Evolutionary conservation across 2,888 invertebrate genomes (phyloP), one percentile per base, ranked within the genome.

Genomic region (Idaea biselata): DNA sequence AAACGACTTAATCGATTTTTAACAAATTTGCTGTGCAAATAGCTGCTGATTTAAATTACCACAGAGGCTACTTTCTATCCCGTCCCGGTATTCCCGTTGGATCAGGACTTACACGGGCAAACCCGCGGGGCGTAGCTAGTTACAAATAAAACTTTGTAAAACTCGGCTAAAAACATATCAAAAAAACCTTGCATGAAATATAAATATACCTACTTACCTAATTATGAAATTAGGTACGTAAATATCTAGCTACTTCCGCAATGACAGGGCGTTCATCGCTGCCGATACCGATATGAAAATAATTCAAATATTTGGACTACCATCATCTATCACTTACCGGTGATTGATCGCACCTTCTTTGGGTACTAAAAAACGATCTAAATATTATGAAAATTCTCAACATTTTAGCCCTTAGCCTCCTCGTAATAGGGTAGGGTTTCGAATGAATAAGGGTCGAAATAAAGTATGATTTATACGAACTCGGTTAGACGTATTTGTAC

Each of bases 221-320:
- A 25, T 25, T 25, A 25, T 5, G 5, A 25, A 25, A 25, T 25
- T 25, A 25, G 25, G 6, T 71, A 73, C 72, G 73, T 69, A 71
- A 72, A 69, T 67, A 67, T 63, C 68, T 67, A 69, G 65, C 68
- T 63, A 62, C 64, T 58, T 44, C 68, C 65, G 71, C 78, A 78
- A 80, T 80, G 80, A 81, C 82, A 82, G 74, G 73, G 73, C 68
- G 70, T 71, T 72, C 73, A 72, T 73, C 72, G 72, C 73, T 59
- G 65, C 55, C 68, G 64, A 63, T 69, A 63, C 67, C 67, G 69
- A 70, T 72, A 72, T 68, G 70, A 68, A 70, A 72, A 68, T 70
- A 90, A 89, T 88, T 89, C 89, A 89, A 91, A 90, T 90, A 91
- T 91, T 90, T 89, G 84, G 84, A 84, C 85, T 87, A 82, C 82